These are phyloP conservation scores for Lasioglossum lativentre DNA, from an alignment of 2,888 invertebrate species.

Conservation along the genomic window DNA sequence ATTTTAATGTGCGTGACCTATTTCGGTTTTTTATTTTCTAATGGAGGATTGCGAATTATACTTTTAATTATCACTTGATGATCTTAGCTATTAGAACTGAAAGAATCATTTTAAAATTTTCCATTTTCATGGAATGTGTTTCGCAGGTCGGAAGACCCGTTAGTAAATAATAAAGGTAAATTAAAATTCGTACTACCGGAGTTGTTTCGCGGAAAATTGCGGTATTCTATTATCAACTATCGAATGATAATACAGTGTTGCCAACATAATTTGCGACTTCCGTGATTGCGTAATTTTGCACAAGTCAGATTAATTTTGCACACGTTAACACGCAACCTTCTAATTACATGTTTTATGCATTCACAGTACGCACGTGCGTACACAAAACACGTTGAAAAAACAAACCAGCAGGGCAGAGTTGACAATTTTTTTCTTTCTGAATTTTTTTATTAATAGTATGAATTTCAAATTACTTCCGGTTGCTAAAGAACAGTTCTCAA, in stretches of 20 bases:
- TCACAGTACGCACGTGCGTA: neutral
- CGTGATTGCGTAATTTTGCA: neutral
- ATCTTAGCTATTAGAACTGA: too few species aligned
- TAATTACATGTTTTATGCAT: constrained; percentile 6
- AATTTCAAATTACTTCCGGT: neutral
- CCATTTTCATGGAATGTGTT: neutral
- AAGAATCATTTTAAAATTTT: neutral
- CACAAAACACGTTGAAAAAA: neutral
- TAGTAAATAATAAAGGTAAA: neutral
- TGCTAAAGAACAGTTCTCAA: neutral
- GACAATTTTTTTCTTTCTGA: neutral
- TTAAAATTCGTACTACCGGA: too few species aligned
- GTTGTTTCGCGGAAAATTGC: too few species aligned
- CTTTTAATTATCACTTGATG: too few species aligned
- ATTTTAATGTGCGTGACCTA: neutral
- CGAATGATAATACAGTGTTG: neutral
- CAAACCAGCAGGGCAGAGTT: neutral
- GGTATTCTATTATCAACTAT: neutral
- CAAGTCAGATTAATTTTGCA: neutral
- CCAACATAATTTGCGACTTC: neutral
- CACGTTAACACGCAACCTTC: neutral
- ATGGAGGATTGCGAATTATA: too few species aligned
- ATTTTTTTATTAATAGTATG: neutral
- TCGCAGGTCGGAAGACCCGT: neutral
- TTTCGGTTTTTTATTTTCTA: neutral